Percentiles rank a stretch among this genome's conserved stretches.
These are phyloP conservation scores for Myiozetetes cayanensis DNA, from an alignment of 2,113 vertebrate genomes.

Conservation along the genomic window DNA sequence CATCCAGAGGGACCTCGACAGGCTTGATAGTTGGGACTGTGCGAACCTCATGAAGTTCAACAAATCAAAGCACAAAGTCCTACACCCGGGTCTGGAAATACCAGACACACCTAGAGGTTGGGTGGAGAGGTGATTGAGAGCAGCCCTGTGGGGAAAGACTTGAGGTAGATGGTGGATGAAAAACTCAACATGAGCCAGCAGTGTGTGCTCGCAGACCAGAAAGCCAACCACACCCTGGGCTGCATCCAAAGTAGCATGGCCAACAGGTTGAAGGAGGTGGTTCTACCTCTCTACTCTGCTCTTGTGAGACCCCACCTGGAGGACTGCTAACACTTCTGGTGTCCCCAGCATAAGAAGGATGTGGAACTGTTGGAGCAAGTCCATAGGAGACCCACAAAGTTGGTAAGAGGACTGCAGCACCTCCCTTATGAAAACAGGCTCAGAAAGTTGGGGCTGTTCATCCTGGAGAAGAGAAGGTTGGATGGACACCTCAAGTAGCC, in stretches of 20 bases:
- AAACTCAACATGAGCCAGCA: fast-evolving
- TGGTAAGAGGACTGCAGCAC: not conserved
- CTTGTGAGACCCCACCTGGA: fast-evolving
- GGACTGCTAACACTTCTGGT: not conserved
- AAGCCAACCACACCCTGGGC: not conserved
- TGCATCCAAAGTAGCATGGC: not conserved
- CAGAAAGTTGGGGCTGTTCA: not conserved
- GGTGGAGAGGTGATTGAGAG: fast-evolving
- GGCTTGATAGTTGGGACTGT: not conserved
- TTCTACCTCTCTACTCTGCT: not conserved
- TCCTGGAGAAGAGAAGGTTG: not conserved
- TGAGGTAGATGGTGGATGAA: not conserved
- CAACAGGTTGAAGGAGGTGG: not conserved
- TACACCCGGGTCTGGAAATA: not conserved
- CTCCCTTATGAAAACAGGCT: not conserved
- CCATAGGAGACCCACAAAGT: not conserved
- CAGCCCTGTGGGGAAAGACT: not conserved
- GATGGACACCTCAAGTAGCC: not conserved
- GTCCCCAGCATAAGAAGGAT: not conserved
- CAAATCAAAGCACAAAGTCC: not conserved
- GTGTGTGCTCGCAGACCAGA: not conserved
- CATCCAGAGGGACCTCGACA: not conserved
- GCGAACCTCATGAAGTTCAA: not conserved
- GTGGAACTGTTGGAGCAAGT: not conserved
- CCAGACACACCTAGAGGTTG: not conserved